Evolutionary conservation across 64 coral and sea anemone genomes (phyloP), one percentile per base, ranked within the genome.

Genomic region (Pocillopora verrucosa): DNA sequence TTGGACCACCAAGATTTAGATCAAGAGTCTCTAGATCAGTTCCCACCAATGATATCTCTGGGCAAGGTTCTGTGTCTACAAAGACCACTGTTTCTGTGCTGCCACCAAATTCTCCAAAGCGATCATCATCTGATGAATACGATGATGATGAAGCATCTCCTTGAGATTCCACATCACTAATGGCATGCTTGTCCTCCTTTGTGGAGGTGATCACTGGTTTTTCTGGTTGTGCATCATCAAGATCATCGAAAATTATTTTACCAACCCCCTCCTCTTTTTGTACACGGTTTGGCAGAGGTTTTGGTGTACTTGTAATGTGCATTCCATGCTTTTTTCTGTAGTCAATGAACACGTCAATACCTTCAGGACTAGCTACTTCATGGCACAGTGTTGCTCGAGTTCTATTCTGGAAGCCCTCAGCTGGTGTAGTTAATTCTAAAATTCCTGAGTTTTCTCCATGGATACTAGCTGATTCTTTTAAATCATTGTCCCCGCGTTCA

Each of bases 1-100:
- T 19, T 85, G 41, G 41, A 51, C 82, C 63, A 56, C 67, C 36
- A 45, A 85, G 65, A 20, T 85, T 25, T 5, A 85, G 38, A 65
- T 85, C 82, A 20, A 85, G 37, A 26, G 64, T 26, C 20, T 85
- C 82, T 14, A 85, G 82, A 72, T 85, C 65, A 85, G 82, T 51
- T 51, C 41, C 16, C 2, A 72, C 82, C 22, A 85, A 41, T 38
- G 82, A 72, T 5, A 85, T 72, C 26, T 17, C 82, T 56, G 82
- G 11, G 64, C 35, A 72, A 4, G 36, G 64, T 45, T 85, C 82
- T 9, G 82, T 86, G 72, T 80, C 90, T 10, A 92, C 83, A 87
- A 92, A 92, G 2, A 92, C 90, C 19, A 92, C 90, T 13, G 90
- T 92, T 16, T 92, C 90, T 25, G 78, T 92, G 57, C 90, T 92